phyloP scores from a whole-genome alignment of 2,888 invertebrate species.

The Auanema sp. region DNA sequence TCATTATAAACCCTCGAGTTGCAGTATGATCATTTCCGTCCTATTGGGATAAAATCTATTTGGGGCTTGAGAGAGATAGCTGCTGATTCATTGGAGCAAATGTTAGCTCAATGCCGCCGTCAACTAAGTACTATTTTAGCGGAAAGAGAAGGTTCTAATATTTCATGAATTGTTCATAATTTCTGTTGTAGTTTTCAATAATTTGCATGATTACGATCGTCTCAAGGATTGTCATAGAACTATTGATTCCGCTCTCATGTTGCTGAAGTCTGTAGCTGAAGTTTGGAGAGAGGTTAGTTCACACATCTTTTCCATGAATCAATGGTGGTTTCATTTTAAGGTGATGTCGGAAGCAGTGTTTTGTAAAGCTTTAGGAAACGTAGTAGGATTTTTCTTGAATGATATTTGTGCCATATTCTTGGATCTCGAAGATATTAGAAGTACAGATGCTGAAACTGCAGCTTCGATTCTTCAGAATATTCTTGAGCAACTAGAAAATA shows the following conservation, averaged over 20 bases:
- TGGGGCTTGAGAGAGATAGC: conserved; percentile 43
- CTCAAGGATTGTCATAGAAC: conserved; percentile 9
- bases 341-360: conserved; percentile 50
- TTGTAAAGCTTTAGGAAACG: conserved; percentile 47
- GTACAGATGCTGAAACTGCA: conserved; percentile 33
- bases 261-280: conserved; percentile 44
- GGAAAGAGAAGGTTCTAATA: conserved; percentile 16
- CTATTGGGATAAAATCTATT: conserved; percentile 41
- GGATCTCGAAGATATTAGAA: conserved; percentile 30
- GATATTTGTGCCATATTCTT: conserved; percentile 33
- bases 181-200: conserved; percentile 16
- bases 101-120: conserved; percentile 36
- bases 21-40: conserved; percentile 16
- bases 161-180: not conserved
- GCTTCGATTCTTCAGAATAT: conserved; percentile 33
- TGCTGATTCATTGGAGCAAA: conserved; percentile 47
- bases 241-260: conserved; percentile 32
- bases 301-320: too few relatives aligned
- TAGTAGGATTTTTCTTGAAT: conserved; percentile 50
- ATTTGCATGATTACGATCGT: conserved; percentile 9
- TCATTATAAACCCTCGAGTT: conserved; percentile 1
- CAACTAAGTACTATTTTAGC: conserved; percentile 23
- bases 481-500: conserved; percentile 31
- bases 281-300: conserved; percentile 47
- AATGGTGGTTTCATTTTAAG: conserved; percentile 12